Base-by-base conservation (phyloP, 64 coral and sea anemone genomes). In the Pocillopora damicornis region DNA sequence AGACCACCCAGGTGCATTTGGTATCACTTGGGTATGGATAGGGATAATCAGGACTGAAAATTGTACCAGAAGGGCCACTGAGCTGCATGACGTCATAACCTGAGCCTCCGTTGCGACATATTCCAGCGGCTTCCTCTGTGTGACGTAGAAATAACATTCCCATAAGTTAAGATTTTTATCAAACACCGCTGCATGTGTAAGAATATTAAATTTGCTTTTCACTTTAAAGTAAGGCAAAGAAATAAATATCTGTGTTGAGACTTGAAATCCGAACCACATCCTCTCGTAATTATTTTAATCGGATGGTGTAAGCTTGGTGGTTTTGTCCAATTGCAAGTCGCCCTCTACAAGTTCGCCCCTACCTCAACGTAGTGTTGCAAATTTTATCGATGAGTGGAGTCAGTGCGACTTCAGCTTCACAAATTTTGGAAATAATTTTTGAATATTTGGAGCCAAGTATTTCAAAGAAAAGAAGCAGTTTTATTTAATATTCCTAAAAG, bases 341-440 rank as follows among this genome's bases (percentile, higher is more conserved):
- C 42, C 42, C 7, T 51, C 7, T 7, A 51, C 42, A 51, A 51
- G 42, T 51, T 51, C 42, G 7, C 42, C 42, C 42, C 42, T 4
- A 51, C 42, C 7, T 4, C 42, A 30, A 30, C 30, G 30, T 66
- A 86, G 86, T 57, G 86, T 77, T 88, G 86, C 73, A 88, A 76
- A 88, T 88, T 89, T 89, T 89, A 89, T 73, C 60, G 45, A 61
- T 80, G 63, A 77, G 74, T 88, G 74, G 74, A 77, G 86, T 88
- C 73, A 88, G 86, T 88, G 86, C 77, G 59, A 88, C 86, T 88
- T 88, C 86, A 77, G 86, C 86, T 88, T 75, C 86, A 88, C 86
- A 88, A 88, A 77, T 88, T 77, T 88, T 88, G 73, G 86, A 77
- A 74, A 77, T 74, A 63, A 60, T 61, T 61, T 76, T 30, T 30